Evolutionary conservation across 2,888 invertebrate genomes (phyloP).

Genomic region (Ditylenchus weischeri): DNA sequence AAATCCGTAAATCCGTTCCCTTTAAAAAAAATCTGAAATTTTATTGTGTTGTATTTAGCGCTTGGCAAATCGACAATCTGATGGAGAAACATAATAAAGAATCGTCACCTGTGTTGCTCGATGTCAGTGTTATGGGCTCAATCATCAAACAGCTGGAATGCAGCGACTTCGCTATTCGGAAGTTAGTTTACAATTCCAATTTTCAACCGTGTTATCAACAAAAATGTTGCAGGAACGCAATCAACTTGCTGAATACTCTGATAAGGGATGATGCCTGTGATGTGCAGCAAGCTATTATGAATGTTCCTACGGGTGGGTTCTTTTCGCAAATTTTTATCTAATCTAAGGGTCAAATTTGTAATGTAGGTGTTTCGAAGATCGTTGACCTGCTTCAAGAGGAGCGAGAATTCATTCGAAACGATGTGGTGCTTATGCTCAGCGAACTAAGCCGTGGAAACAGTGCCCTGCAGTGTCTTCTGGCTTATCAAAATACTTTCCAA

Average conservation of each 20-base stretch:
- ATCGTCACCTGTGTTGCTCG: not conserved
- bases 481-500: conserved; percentile 97
- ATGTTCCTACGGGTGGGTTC: conserved; percentile 80
- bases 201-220: not conserved
- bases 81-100: too few species aligned
- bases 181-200: conserved; percentile 28
- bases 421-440: conserved; percentile 80
- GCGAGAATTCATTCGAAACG: conserved; percentile 68
- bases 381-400: conserved; percentile 71
- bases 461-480: conserved; percentile 90
- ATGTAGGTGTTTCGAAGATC: not conserved
- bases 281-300: conserved; percentile 64
- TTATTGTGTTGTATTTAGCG: too few species aligned
- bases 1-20: too few species aligned
- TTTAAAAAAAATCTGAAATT: too few species aligned
- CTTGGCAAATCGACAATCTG: too few species aligned
- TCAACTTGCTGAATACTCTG: conserved; percentile 75
- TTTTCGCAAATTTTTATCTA: conserved; percentile 62
- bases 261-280: conserved; percentile 73
- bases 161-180: conserved; percentile 48
- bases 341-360: not conserved
- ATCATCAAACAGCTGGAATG: conserved; percentile 44
- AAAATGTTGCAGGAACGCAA: conserved; percentile 25
- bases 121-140: conserved; percentile 38
- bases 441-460: conserved; percentile 90